phyloP scores from a whole-genome alignment of 2,888 invertebrate species.

The Drosophila borborema region DNA sequence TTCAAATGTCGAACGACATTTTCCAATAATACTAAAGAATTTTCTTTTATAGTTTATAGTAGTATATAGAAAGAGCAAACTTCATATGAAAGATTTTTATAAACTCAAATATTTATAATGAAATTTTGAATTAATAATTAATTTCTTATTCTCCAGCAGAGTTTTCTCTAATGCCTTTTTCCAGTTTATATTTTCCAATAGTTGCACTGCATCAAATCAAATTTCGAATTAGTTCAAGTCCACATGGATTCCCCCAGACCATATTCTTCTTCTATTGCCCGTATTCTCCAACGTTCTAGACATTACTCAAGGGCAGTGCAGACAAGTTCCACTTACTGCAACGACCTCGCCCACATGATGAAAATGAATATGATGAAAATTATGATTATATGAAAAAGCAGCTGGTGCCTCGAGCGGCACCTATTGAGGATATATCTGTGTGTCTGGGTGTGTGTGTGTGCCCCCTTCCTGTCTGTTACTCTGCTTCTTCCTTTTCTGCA shows the following conservation, averaged over 20 bases:
- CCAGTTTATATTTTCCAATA: neutral
- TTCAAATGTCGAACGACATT: neutral
- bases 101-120: neutral
- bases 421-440: constrained; percentile 66
- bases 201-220: neutral
- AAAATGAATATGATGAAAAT: constrained; percentile 61
- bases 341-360: constrained; percentile 55
- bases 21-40: neutral
- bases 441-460: constrained; percentile 23
- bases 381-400: constrained; percentile 60
- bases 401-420: constrained; percentile 67
- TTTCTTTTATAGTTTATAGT: no score
- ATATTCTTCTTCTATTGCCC: constrained; percentile 11
- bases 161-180: neutral
- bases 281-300: neutral
- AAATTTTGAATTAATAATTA: neutral
- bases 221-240: neutral
- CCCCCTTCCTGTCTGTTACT: constrained; percentile 34
- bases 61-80: no score
- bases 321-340: constrained; percentile 47
- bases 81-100: neutral
- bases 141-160: neutral
- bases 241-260: neutral
- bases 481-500: neutral
- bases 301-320: constrained; percentile 11